phyloP scores from a whole-genome alignment of 2,888 invertebrate genomes.

The Gymnosoma rotundatum region DNA sequence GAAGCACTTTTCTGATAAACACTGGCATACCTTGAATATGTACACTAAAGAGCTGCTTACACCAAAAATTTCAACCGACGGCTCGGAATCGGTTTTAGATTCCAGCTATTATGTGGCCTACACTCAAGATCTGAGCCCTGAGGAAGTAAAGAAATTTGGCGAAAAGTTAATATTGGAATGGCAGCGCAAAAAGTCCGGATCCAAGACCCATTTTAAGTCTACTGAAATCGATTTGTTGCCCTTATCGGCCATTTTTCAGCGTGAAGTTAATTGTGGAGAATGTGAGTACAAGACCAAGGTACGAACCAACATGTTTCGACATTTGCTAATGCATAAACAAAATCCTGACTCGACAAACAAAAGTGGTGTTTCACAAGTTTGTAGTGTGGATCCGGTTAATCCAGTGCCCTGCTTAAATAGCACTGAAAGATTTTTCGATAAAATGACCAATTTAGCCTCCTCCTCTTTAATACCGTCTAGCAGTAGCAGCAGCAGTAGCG shows the following conservation, averaged over 20 bases:
- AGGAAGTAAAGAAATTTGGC: conserved; percentile 75
- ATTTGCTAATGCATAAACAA: conserved; percentile 86
- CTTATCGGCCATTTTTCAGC: conserved; percentile 85
- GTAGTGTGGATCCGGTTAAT: conserved; percentile 89
- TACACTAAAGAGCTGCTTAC: conserved; percentile 54
- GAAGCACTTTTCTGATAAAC: conserved; percentile 84
- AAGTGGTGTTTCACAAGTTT: conserved; percentile 80
- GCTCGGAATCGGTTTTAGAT: conserved; percentile 20
- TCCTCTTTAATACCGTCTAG: conserved; percentile 83
- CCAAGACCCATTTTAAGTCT: conserved; percentile 83
- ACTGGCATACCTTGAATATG: conserved; percentile 77
- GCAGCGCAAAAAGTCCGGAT: conserved; percentile 73
- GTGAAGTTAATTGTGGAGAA: conserved; percentile 85
- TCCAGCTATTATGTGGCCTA: conserved; percentile 82
- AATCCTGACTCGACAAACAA: conserved; percentile 36
- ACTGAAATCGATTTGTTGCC: conserved; percentile 86
- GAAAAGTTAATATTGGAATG: conserved; percentile 74
- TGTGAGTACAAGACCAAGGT: conserved; percentile 89
- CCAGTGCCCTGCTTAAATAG: conserved; percentile 91
- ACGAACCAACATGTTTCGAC: conserved; percentile 87
- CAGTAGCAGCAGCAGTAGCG: background rate
- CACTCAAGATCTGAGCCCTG: conserved; percentile 76
- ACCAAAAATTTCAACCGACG: conserved; percentile 31
- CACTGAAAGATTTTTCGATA: conserved; percentile 91
- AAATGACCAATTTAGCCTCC: conserved; percentile 92